Percentiles rank a stretch among this genome's conserved stretches.
Conservation (phyloP, 2,113 vertebrate genomes). For the Chinchilla lanigera region DNA sequence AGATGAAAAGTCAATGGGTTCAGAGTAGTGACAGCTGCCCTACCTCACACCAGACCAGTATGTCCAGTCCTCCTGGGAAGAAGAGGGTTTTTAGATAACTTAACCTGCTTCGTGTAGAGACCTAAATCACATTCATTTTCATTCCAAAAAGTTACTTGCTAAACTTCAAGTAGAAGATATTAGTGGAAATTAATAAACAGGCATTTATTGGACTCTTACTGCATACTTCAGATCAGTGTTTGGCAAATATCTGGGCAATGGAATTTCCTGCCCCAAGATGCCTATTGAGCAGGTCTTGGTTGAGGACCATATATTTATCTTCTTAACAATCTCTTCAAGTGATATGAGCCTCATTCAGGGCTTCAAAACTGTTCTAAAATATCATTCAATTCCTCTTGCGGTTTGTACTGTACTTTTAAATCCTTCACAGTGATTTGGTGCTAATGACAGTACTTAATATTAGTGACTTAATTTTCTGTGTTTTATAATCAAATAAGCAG, state of each 20-base stretch:
- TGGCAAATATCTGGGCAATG: neutral
- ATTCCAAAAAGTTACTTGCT: neutral
- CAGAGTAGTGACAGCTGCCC: no score
- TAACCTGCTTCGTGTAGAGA: neutral
- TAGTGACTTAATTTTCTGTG: neutral
- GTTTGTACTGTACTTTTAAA: neutral
- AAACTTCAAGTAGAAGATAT: neutral
- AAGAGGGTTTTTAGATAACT: neutral
- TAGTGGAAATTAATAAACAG: neutral
- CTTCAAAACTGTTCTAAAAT: neutral
- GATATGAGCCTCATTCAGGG: neutral
- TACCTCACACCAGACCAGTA: neutral
- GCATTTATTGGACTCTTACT: neutral
- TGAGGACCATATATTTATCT: neutral
- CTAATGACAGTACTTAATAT: neutral
- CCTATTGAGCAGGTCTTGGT: neutral
- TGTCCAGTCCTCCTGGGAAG: neutral
- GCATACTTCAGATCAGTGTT: neutral
- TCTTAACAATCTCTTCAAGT: neutral
- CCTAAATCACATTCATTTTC: neutral
- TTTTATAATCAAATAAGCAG: conserved; percentile 5
- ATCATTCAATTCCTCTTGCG: neutral
- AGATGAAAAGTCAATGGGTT: neutral
- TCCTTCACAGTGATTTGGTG: neutral
- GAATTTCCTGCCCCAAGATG: neutral